phyloP scores from a whole-genome alignment of 2,888 invertebrate species.

The Perdita meconis region DNA sequence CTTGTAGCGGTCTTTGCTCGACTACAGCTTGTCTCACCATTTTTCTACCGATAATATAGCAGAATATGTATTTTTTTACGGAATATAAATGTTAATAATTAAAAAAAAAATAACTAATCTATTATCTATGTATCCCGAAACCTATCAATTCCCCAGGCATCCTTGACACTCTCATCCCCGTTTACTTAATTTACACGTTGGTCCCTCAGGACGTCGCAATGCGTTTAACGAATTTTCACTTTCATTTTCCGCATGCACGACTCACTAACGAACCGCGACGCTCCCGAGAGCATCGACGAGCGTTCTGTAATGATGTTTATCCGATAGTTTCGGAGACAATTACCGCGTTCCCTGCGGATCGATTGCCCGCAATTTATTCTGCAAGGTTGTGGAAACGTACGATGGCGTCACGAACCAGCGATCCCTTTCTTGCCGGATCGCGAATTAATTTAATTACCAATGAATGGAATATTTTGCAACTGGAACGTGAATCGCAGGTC shows the following conservation, averaged over 20 bases:
- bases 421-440: conserved; percentile 29
- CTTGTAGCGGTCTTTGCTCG: conserved; percentile 57
- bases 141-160: neutral
- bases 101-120: conserved; percentile 8
- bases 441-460: neutral
- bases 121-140: too few relatives aligned
- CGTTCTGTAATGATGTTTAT: neutral
- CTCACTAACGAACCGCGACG: neutral
- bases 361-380: neutral
- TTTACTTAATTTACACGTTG: neutral
- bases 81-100: conserved; percentile 67
- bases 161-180: neutral
- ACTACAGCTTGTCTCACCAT: conserved; percentile 83
- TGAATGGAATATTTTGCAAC: conserved; percentile 15
- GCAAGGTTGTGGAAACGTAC: neutral
- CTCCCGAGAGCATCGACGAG: conserved; percentile 1
- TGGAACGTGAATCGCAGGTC: neutral
- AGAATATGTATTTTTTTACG: conserved; percentile 80
- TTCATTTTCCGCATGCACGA: conserved; percentile 25
- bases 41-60: conserved; percentile 84
- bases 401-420: conserved; percentile 30
- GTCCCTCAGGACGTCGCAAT: neutral
- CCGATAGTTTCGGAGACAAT: conserved; percentile 4
- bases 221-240: conserved; percentile 17
- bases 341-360: neutral